These are phyloP conservation scores for Anniella stebbinsi DNA, from an alignment of 2,797 vertebrate species.

Conservation along the genomic window DNA sequence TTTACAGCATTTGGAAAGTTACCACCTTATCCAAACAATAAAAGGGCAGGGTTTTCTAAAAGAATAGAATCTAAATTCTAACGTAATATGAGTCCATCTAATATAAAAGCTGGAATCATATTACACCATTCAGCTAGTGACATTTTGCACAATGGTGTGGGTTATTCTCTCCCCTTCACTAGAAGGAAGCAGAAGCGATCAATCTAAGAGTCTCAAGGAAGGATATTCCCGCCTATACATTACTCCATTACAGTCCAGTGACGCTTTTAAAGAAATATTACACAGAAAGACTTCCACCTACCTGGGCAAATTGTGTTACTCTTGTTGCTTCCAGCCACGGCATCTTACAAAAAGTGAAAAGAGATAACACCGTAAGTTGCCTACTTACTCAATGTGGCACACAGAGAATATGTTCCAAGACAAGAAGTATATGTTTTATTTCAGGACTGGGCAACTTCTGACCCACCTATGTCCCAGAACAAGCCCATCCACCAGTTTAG, in stretches of 20 bases:
- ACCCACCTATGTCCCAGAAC: neutral
- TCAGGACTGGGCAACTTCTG: neutral
- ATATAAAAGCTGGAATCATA: neutral
- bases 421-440: neutral
- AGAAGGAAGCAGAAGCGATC: neutral
- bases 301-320: conserved; percentile 94
- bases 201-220: neutral
- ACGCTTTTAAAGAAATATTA: conserved; percentile 44
- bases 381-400: neutral
- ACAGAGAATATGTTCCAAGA: neutral
- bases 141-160: neutral
- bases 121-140: neutral
- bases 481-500: neutral
- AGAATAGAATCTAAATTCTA: neutral
- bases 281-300: conserved; percentile 70
- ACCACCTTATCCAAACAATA: neutral
- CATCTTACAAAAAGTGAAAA: conserved; percentile 80
- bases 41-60: neutral
- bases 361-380: conserved; percentile 10
- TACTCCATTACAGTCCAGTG: neutral
- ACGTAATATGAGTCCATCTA: neutral
- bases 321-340: conserved; percentile 87
- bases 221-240: neutral
- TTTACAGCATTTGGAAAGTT: neutral
- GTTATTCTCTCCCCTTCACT: no score